phyloP scores from a whole-genome alignment of 2,797 vertebrate species.

The Allobates femoralis region DNA sequence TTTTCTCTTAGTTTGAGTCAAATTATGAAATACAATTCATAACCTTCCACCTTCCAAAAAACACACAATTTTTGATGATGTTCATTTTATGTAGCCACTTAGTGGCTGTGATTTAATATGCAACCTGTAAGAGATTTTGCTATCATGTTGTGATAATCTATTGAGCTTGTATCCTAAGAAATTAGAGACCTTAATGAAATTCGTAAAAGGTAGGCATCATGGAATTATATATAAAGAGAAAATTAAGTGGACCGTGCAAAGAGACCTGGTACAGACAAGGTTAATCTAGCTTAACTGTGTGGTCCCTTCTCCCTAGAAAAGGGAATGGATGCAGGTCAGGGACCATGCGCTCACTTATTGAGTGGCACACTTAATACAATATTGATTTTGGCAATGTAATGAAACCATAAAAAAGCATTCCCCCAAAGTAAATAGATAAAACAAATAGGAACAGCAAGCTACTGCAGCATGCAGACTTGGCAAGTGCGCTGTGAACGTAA shows the following conservation, averaged over 20 bases:
- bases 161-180: no score
- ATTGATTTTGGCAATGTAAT: constrained; percentile 64
- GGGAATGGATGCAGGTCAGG: constrained; percentile 56
- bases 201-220: neutral
- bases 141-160: no score
- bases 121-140: no score
- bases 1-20: no score
- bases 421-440: constrained; percentile 64
- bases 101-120: no score
- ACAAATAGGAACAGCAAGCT: constrained; percentile 60
- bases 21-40: no score
- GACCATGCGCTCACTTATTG: constrained; percentile 63
- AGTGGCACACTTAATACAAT: constrained; percentile 69
- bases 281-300: constrained; percentile 25
- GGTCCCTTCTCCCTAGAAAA: constrained; percentile 11
- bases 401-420: constrained; percentile 57
- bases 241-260: neutral
- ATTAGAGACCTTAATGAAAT: no score
- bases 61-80: no score
- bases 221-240: neutral
- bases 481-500: constrained; percentile 51
- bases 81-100: no score
- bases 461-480: constrained; percentile 57
- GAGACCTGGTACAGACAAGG: constrained; percentile 1
- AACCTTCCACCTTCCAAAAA: no score